Percentiles rank a stretch among this genome's conserved stretches.
Conservation (phyloP, 2,797 vertebrate genomes). For the Sebastes reedi region DNA sequence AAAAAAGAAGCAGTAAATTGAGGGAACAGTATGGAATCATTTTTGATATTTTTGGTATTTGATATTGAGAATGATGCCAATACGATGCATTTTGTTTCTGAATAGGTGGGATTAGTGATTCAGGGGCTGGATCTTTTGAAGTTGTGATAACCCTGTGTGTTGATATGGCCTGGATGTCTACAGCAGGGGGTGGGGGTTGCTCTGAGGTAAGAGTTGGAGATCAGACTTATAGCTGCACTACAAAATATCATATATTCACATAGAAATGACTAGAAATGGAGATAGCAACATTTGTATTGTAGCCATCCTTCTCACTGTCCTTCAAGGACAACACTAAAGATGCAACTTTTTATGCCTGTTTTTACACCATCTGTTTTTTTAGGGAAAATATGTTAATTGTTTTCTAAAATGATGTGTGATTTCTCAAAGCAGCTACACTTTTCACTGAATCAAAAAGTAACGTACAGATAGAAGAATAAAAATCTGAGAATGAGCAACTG, state of each 20-base stretch:
- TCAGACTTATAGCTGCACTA: neutral
- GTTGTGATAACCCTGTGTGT: neutral
- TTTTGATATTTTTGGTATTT: neutral
- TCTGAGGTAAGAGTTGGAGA: neutral
- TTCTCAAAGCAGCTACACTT: neutral
- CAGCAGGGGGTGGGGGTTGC: neutral
- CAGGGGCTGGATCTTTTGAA: neutral
- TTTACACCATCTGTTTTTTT: neutral
- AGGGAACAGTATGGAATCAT: neutral
- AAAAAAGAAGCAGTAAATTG: neutral
- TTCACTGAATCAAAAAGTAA: neutral
- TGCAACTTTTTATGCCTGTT: neutral
- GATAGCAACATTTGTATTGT: neutral
- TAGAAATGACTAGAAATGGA: too few relatives aligned
- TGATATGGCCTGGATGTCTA: neutral
- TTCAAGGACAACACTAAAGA: neutral
- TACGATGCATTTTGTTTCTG: neutral
- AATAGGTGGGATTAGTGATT: constrained; percentile 1
- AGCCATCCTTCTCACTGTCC: neutral
- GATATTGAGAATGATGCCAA: neutral
- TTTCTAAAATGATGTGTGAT: neutral
- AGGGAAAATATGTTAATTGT: neutral
- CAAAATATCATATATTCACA: neutral
- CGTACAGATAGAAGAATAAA: neutral
- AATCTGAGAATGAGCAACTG: neutral